A percentile compares a stretch with the other conserved stretches of the same genome.
phyloP scores from a whole-genome alignment of 2,888 invertebrate species.

The Agrotis ipsilon region DNA sequence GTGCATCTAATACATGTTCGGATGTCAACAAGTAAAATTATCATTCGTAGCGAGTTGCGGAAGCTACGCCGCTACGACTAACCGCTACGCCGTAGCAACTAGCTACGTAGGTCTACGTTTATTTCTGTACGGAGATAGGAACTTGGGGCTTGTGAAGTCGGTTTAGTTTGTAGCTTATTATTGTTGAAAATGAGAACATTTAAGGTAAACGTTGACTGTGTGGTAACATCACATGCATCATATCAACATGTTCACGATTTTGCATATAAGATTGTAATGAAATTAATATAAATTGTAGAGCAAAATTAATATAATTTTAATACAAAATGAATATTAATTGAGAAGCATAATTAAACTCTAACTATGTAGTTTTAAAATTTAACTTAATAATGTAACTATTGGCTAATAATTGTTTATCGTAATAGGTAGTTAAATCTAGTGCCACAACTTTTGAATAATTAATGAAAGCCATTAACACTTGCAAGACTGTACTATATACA shows the following conservation, averaged over 20 bases:
- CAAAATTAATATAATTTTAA: too few species aligned
- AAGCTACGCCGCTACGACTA: slow-evolving; percentile 37
- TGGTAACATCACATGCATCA: too few species aligned
- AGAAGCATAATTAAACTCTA: neutral
- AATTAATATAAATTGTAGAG: neutral
- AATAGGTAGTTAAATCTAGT: neutral
- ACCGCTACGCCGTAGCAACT: slow-evolving; percentile 45
- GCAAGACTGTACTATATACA: neutral
- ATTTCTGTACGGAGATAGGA: slow-evolving; percentile 17
- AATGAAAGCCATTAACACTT: slow-evolving; percentile 11
- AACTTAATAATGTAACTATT: slow-evolving; percentile 6
- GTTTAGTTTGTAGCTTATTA: neutral
- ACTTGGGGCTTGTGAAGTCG: neutral
- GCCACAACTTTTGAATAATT: slow-evolving; percentile 14
- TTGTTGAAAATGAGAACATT: neutral
- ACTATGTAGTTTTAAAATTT: neutral
- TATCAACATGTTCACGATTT: too few species aligned
- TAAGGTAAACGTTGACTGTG: neutral
- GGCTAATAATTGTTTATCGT: too few species aligned
- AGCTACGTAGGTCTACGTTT: slow-evolving; percentile 7
- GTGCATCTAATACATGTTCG: slow-evolving; percentile 15
- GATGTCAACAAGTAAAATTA: slow-evolving; percentile 11
- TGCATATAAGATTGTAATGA: too few species aligned
- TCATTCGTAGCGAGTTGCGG: slow-evolving; percentile 14
- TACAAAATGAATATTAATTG: neutral